Evolutionary conservation across 92 coral and sea anemone species (phyloP).

Genomic region (Blastomussa wellsi): DNA sequence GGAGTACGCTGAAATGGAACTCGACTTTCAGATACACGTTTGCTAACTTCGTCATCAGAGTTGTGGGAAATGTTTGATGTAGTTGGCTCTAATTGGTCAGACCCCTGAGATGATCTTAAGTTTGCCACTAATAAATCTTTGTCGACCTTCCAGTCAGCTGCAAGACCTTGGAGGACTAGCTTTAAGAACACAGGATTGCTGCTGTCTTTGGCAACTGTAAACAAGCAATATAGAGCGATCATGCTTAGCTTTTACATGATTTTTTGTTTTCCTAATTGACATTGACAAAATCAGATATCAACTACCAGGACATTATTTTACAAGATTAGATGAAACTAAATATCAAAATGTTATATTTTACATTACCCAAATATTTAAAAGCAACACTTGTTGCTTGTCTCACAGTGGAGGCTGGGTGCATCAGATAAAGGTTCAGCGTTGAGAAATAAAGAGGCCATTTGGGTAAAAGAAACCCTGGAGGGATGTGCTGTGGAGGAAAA

Average conservation of each 20-base stretch:
- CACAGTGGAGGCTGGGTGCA: slow-evolving; percentile 99
- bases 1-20: slow-evolving; percentile 23
- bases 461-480: slow-evolving; percentile 84
- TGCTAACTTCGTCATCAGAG: slow-evolving; percentile 7
- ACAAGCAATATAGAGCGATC: neutral
- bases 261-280: too few species aligned
- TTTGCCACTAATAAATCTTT: slow-evolving; percentile 57
- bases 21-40: neutral
- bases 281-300: too few species aligned
- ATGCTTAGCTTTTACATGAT: neutral
- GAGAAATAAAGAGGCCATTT: slow-evolving; percentile 98
- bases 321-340: too few species aligned
- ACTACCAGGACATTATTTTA: too few species aligned
- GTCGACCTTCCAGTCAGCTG: slow-evolving; percentile 92
- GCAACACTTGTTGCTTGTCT: slow-evolving; percentile 96
- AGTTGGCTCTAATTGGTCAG: slow-evolving; percentile 21
- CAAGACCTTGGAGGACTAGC: slow-evolving; percentile 96
- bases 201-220: slow-evolving; percentile 92
- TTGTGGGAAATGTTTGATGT: slow-evolving; percentile 4
- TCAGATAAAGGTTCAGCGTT: slow-evolving; percentile 88
- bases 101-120: slow-evolving; percentile 32
- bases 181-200: slow-evolving; percentile 89
- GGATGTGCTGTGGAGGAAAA: slow-evolving; percentile 75
- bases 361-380: slow-evolving; percentile 87
- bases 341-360: too few species aligned